Evolutionary conservation across 1,140 invertebrate genomes (phyloP).

Genomic region (Formica selysi): DNA sequence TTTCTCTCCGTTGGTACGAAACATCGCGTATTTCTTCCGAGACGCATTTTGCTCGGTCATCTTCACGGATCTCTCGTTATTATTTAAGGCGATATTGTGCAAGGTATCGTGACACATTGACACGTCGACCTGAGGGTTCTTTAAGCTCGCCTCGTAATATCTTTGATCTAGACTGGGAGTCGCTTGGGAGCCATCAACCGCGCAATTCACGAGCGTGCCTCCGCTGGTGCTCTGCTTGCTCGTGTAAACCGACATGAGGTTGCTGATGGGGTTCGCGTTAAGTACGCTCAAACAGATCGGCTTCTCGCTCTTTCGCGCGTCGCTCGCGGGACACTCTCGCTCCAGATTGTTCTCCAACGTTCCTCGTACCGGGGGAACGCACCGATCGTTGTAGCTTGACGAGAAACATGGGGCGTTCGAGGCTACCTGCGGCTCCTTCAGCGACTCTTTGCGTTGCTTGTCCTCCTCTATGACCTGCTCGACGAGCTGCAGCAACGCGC

Average conservation of each 20-base stretch:
- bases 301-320: not conserved
- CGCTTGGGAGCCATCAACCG: not conserved
- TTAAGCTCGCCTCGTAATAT: constrained; percentile 13
- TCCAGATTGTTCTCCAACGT: constrained; percentile 2
- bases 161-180: not conserved
- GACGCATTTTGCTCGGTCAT: not conserved
- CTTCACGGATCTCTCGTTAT: not conserved
- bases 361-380: not conserved
- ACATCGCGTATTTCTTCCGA: constrained; percentile 25
- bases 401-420: not conserved
- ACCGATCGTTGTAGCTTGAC: not conserved
- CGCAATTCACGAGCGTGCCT: constrained; percentile 11
- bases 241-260: constrained; percentile 37
- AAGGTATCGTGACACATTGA: not conserved
- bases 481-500: constrained; percentile 71
- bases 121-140: not conserved
- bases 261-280: not conserved
- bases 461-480: constrained; percentile 71
- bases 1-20: not conserved
- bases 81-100: not conserved
- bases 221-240: constrained; percentile 15
- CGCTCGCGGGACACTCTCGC: not conserved
- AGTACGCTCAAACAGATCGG: not conserved
- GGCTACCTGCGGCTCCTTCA: not conserved
- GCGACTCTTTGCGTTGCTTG: not conserved